Evolutionary conservation across 2,113 vertebrate genomes (phyloP).

Genomic region (Solea senegalensis): DNA sequence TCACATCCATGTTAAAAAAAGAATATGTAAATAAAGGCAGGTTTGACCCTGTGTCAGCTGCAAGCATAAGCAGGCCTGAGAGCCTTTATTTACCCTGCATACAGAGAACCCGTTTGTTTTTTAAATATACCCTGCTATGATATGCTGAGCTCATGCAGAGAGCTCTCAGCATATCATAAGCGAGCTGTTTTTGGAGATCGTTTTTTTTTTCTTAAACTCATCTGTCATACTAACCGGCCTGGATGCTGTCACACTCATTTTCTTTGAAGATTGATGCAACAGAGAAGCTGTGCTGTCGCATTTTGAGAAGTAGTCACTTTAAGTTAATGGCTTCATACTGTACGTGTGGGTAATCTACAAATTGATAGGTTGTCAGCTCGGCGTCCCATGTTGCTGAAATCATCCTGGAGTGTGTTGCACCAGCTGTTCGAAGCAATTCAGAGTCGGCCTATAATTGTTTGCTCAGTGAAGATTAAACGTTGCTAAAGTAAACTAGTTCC

Average conservation of each 20-base stretch:
- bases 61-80: conserved; percentile 4
- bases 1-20: not conserved
- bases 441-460: too few relatives aligned
- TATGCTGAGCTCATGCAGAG: conserved; percentile 1
- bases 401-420: not conserved
- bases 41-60: conserved; percentile 17
- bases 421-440: not conserved
- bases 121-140: conserved; percentile 6
- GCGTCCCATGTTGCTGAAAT: not conserved
- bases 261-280: not conserved
- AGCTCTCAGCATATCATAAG: not conserved
- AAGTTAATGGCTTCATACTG: not conserved
- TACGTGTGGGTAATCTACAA: not conserved
- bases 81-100: conserved; percentile 23
- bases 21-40: conserved; percentile 31
- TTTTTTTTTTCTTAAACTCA: not conserved
- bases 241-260: not conserved
- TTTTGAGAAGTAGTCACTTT: not conserved
- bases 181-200: conserved; percentile 3
- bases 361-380: not conserved
- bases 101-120: not conserved
- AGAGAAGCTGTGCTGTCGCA: not conserved
- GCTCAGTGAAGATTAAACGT: too few relatives aligned
- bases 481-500: too few relatives aligned
- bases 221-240: not conserved